Evolutionary conservation across 2,888 invertebrate genomes (phyloP).

Genomic region (Protophormia terraenovae): DNA sequence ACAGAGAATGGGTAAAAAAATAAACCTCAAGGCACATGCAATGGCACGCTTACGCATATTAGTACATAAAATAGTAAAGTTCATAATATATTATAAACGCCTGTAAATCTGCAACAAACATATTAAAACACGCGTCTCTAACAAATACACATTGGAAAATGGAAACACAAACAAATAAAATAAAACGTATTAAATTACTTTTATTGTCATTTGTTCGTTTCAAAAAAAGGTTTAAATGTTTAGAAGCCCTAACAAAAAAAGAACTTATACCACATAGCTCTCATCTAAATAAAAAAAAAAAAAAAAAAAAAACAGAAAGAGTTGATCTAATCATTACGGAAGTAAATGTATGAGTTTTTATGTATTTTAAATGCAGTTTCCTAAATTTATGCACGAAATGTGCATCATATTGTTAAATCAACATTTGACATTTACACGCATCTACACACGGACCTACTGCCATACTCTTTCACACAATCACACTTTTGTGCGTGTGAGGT

Average conservation of each 20-base stretch:
- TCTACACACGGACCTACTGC: background rate
- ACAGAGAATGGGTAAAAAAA: slow-evolving; percentile 37
- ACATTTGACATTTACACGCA: slow-evolving; percentile 61
- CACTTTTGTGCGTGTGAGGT: background rate
- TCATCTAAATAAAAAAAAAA: too few species aligned
- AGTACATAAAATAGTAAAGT: slow-evolving; percentile 27
- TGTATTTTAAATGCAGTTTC: slow-evolving; percentile 43
- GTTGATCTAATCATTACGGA: slow-evolving; percentile 67
- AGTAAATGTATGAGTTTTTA: slow-evolving; percentile 28
- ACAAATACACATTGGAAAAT: background rate
- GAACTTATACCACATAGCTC: background rate
- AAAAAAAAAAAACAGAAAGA: slow-evolving; percentile 24
- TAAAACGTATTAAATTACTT: slow-evolving; percentile 63
- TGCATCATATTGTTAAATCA: slow-evolving; percentile 52
- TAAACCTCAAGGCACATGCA: slow-evolving; percentile 69
- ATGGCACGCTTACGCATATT: slow-evolving; percentile 69
- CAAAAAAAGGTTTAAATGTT: slow-evolving; percentile 21
- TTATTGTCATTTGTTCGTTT: slow-evolving; percentile 6
- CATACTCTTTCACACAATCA: background rate
- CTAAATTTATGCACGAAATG: slow-evolving; percentile 56
- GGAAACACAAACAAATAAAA: slow-evolving; percentile 31
- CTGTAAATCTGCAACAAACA: slow-evolving; percentile 79
- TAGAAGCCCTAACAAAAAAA: background rate
- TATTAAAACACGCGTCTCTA: slow-evolving; percentile 76
- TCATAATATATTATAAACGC: slow-evolving; percentile 59